Evolutionary conservation across 92 coral and sea anemone genomes (phyloP).

Genomic region (Actinernus sp.): DNA sequence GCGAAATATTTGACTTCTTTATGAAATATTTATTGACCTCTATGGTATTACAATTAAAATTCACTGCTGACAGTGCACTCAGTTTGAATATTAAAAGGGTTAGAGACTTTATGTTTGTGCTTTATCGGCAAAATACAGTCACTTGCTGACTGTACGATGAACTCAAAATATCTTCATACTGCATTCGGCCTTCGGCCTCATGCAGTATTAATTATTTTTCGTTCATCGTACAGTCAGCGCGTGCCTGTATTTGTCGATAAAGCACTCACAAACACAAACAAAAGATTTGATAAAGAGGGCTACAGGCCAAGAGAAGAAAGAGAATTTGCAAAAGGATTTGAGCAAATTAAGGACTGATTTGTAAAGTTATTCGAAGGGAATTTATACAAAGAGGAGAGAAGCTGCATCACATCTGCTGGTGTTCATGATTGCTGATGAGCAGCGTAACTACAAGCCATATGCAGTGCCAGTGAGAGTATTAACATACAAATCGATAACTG

Average conservation of each 20-base stretch:
- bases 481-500: conserved; percentile 55
- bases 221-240: no score
- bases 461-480: conserved; percentile 63
- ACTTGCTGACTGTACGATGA: no score
- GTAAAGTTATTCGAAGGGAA: conserved; percentile 33
- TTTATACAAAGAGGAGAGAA: conserved; percentile 46
- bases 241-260: conserved; percentile 37
- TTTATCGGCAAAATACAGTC: no score
- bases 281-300: neutral
- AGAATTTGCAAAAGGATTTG: conserved; percentile 7
- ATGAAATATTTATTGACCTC: no score
- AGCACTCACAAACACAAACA: conserved; percentile 13
- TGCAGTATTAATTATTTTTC: no score
- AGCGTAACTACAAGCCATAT: conserved; percentile 50
- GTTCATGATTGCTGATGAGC: conserved; percentile 52
- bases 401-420: conserved; percentile 63
- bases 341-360: conserved; percentile 27
- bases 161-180: no score
- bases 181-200: no score
- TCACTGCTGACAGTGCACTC: no score
- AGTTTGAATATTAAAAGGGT: no score
- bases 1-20: no score
- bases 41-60: no score
- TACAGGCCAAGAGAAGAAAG: neutral
- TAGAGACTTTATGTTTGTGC: no score